Evolutionary conservation across 2,113 vertebrate species (phyloP).

Genomic region (Mirza zaza): DNA sequence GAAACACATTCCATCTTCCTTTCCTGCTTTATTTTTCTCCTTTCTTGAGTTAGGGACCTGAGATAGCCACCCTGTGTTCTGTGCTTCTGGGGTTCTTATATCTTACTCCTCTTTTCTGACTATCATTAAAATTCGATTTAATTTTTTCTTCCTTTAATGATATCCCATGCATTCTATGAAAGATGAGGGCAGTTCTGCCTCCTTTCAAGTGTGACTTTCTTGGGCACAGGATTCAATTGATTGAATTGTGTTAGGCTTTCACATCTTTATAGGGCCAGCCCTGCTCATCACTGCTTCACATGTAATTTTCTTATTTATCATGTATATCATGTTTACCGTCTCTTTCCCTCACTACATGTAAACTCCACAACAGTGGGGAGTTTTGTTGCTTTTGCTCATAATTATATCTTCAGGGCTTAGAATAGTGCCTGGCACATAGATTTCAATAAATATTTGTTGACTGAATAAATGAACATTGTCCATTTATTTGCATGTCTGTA

Average conservation of each 20-base stretch:
- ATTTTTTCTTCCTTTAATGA: not conserved
- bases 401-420: not conserved
- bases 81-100: not conserved
- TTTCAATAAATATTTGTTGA: not conserved
- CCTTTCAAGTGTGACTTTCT: not conserved
- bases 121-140: not conserved
- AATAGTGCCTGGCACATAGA: not conserved
- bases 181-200: not conserved
- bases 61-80: not conserved
- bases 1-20: not conserved
- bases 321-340: not conserved
- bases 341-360: not conserved
- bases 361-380: not conserved
- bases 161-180: not conserved
- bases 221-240: not conserved
- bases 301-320: not conserved
- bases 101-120: not conserved
- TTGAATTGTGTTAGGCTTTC: not conserved
- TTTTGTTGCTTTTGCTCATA: not conserved
- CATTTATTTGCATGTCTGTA: not conserved
- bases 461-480: not conserved
- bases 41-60: not conserved
- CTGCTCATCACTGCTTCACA: not conserved
- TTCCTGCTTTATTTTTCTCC: not conserved
- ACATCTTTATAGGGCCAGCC: not conserved